Conservation (phyloP, 2,888 invertebrate genomes). For the Ophion ventricosus region DNA sequence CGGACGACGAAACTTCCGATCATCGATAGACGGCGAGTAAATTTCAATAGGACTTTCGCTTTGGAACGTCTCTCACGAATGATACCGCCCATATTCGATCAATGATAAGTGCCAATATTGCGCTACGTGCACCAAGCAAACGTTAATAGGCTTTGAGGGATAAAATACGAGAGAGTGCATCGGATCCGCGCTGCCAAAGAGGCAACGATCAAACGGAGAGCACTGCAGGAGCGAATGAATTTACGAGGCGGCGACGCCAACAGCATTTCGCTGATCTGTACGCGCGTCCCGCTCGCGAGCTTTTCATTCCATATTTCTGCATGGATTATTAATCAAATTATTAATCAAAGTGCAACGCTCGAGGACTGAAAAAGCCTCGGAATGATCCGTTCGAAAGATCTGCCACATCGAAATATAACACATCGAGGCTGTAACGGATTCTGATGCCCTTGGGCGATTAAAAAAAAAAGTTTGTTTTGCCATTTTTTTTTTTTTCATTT, state of each 20-base stretch:
- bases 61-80: slow-evolving; percentile 36
- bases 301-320: slow-evolving; percentile 34
- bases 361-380: not conserved
- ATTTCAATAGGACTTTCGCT: slow-evolving; percentile 36
- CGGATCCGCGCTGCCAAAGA: slow-evolving; percentile 46
- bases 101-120: slow-evolving; percentile 59
- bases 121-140: slow-evolving; percentile 14
- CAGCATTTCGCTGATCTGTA: slow-evolving; percentile 4
- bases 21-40: slow-evolving; percentile 21
- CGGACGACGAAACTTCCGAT: slow-evolving; percentile 31
- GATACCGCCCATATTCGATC: slow-evolving; percentile 44
- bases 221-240: slow-evolving; percentile 34
- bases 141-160: slow-evolving; percentile 48
- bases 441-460: too few species aligned
- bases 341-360: slow-evolving; percentile 17
- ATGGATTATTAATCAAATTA: slow-evolving; percentile 28
- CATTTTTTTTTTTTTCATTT: not conserved
- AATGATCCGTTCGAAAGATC: slow-evolving; percentile 12
- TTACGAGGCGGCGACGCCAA: slow-evolving; percentile 30
- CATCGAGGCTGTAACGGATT: too few species aligned
- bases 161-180: slow-evolving; percentile 53
- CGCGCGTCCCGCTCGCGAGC: not conserved
- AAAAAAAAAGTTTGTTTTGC: too few species aligned
- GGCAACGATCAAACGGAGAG: slow-evolving; percentile 49
- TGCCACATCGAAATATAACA: slow-evolving; percentile 2